Conservation (phyloP, 2,113 vertebrate genomes). For the Daphoenositta chrysoptera region DNA sequence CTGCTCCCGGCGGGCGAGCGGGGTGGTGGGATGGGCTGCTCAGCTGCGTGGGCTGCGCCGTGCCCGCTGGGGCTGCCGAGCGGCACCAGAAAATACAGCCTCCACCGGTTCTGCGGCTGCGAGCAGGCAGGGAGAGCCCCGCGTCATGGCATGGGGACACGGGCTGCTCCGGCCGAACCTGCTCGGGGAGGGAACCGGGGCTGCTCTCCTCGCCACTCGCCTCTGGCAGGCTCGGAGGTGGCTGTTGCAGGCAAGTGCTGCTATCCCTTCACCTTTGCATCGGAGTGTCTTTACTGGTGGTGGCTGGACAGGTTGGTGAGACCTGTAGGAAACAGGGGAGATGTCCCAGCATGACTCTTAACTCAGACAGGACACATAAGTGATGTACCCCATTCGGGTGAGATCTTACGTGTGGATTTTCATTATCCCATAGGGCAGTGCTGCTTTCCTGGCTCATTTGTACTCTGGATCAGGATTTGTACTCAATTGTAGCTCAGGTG, state of each 20-base stretch:
- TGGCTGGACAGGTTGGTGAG: not conserved
- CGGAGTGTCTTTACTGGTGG: not conserved
- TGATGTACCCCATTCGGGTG: rapidly evolving
- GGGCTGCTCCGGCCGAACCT: not conserved
- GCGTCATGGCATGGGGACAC: not conserved
- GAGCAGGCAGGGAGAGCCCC: not conserved
- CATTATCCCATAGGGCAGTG: rapidly evolving
- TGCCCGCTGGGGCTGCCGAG: not conserved
- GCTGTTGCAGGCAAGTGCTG: not conserved
- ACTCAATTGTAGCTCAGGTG: not conserved
- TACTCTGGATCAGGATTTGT: not conserved
- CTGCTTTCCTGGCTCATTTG: not conserved
- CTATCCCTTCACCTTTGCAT: not conserved
- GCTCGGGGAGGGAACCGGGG: not conserved
- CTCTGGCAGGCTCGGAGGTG: not conserved
- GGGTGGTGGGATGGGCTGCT: not conserved
- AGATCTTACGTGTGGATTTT: not conserved
- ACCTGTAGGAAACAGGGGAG: not conserved
- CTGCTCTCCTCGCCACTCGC: not conserved
- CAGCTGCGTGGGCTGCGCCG: not conserved
- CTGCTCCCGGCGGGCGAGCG: rapidly evolving
- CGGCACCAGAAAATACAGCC: conserved; percentile 8
- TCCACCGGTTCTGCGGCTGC: conserved; percentile 27
- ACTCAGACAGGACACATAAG: not conserved
- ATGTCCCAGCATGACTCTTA: not conserved